A percentile compares a stretch with the other conserved stretches of the same genome.
Evolutionary conservation across 92 coral and sea anemone species (phyloP).

Genomic region (Bergia sp.): DNA sequence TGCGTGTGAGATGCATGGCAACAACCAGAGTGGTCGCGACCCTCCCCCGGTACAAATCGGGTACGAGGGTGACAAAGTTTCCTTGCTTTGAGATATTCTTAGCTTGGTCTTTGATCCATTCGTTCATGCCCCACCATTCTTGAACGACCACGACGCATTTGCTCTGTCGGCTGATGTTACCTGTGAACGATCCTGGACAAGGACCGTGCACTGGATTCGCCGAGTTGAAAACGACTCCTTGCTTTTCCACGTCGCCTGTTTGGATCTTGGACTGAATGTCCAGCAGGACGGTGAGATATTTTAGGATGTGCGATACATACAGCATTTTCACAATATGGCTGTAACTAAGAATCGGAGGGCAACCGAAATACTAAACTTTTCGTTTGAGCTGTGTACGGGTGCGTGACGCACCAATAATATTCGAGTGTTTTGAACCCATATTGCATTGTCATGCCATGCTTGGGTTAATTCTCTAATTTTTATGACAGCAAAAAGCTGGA

Average conservation of each 20-base stretch:
- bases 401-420: no score
- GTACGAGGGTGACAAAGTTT: constrained; percentile 82
- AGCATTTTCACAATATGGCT: constrained; percentile 50
- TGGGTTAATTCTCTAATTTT: no score
- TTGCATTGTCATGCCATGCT: no score
- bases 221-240: constrained; percentile 70
- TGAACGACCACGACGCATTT: constrained; percentile 89
- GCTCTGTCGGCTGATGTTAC: constrained; percentile 59
- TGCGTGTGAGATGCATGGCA: constrained; percentile 67
- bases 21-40: constrained; percentile 66
- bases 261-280: constrained; percentile 74
- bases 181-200: constrained; percentile 89
- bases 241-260: constrained; percentile 64
- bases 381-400: no score
- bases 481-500: no score
- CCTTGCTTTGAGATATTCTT: constrained; percentile 77
- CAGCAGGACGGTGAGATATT: constrained; percentile 60
- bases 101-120: constrained; percentile 92
- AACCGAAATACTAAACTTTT: background rate
- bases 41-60: constrained; percentile 88
- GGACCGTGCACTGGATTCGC: constrained; percentile 67
- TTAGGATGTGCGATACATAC: constrained; percentile 58
- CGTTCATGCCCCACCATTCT: constrained; percentile 99
- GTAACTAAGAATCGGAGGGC: background rate
- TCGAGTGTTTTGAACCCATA: no score